Conservation (phyloP, 2,797 vertebrate genomes). For the Oreonectes daqikongensis region DNA sequence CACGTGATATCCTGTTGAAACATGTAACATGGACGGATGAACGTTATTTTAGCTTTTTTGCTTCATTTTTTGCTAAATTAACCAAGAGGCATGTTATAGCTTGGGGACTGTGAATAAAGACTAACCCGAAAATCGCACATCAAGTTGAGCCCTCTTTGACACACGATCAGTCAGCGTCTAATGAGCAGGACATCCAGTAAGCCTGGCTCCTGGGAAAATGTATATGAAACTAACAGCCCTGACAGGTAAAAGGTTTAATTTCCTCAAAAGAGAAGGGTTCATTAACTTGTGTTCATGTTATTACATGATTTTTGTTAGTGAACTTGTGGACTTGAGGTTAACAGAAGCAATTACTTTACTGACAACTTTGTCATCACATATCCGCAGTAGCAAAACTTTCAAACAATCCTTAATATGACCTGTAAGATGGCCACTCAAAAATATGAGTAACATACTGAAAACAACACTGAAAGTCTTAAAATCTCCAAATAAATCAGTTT, state of each 20-base stretch:
- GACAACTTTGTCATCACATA: background rate
- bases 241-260: conserved; percentile 29
- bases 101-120: conserved; percentile 7
- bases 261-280: background rate
- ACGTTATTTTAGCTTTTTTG: conserved; percentile 2
- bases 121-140: conserved; percentile 7
- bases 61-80: conserved; percentile 1
- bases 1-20: conserved; percentile 20
- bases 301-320: conserved; percentile 18
- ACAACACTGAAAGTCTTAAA: background rate
- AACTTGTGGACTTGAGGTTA: conserved; percentile 5
- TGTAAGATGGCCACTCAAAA: background rate
- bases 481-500: conserved; percentile 2
- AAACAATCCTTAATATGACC: background rate
- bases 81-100: conserved; percentile 4
- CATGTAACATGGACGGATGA: conserved; percentile 12
- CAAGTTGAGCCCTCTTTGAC: conserved; percentile 11
- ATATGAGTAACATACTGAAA: background rate
- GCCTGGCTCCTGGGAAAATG: conserved; percentile 35
- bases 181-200: conserved; percentile 12
- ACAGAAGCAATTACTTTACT: conserved; percentile 1
- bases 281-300: conserved; percentile 36
- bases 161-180: conserved; percentile 31
- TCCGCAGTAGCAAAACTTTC: background rate
- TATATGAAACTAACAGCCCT: conserved; percentile 13